Conservation (phyloP, 1,140 invertebrate species). For the Drosophila yakuba region DNA sequence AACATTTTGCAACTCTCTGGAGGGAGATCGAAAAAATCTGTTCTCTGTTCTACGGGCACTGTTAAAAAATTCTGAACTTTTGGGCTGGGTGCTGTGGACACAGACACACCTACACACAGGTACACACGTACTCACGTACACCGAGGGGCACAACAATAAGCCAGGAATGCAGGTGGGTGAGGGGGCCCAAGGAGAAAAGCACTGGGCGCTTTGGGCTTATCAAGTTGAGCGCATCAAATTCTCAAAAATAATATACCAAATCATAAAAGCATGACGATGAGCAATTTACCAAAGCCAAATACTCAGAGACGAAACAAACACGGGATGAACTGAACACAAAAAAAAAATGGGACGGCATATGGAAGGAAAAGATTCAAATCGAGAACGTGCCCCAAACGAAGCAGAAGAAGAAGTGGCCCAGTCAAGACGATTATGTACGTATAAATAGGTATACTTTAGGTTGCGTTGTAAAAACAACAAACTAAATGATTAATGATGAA, state of each 20-base stretch:
- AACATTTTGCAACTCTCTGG: slow-evolving; percentile 2
- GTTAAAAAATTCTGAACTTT: slow-evolving; percentile 26
- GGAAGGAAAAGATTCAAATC: slow-evolving; percentile 69
- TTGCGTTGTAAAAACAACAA: slow-evolving; percentile 67
- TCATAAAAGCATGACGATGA: slow-evolving; percentile 81
- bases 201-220: slow-evolving; percentile 63
- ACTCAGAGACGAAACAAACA: slow-evolving; percentile 32
- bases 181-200: not conserved
- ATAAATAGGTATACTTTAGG: slow-evolving; percentile 60
- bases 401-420: slow-evolving; percentile 34
- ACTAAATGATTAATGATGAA: slow-evolving; percentile 80
- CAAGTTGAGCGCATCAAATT: slow-evolving; percentile 80
- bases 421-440: slow-evolving; percentile 50
- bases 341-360: not conserved
- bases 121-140: slow-evolving; percentile 30
- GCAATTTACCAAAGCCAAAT: slow-evolving; percentile 76
- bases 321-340: not conserved
- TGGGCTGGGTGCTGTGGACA: slow-evolving; percentile 46
- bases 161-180: slow-evolving; percentile 35
- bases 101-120: slow-evolving; percentile 69
- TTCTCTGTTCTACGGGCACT: slow-evolving; percentile 11
- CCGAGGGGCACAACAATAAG: slow-evolving; percentile 68
- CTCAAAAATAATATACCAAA: slow-evolving; percentile 76
- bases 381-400: slow-evolving; percentile 67
- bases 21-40: slow-evolving; percentile 11